These are phyloP conservation scores for Lithophane socia DNA, from an alignment of 2,888 invertebrate species.

Conservation along the genomic window DNA sequence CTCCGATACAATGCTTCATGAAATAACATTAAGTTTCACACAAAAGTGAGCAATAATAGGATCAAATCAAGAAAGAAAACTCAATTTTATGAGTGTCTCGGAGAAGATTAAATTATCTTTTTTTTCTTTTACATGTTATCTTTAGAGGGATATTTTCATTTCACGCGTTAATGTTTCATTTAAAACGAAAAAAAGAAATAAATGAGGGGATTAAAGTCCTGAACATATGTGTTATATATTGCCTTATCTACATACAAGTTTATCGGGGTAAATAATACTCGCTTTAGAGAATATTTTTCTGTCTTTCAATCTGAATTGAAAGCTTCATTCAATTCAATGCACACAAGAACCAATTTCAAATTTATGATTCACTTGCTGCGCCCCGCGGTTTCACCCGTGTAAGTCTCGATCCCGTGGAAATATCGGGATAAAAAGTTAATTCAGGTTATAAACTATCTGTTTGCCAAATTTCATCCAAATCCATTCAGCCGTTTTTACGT, in stretches of 20 bases:
- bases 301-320: background rate
- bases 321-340: slow-evolving; percentile 1
- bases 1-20: slow-evolving; percentile 42
- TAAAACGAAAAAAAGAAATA: background rate
- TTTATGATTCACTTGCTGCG: no score
- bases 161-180: slow-evolving; percentile 7
- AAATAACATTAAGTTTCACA: slow-evolving; percentile 55
- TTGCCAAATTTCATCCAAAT: no score
- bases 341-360: slow-evolving; percentile 3
- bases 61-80: slow-evolving; percentile 60
- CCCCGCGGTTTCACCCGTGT: no score
- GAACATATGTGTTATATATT: background rate
- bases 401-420: no score
- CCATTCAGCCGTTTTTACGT: no score
- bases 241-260: background rate
- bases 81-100: slow-evolving; percentile 56
- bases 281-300: background rate
- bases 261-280: background rate
- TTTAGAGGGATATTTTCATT: slow-evolving; percentile 19
- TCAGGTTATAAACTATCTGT: no score
- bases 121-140: slow-evolving; percentile 27
- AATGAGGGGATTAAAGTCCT: slow-evolving; percentile 2
- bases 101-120: slow-evolving; percentile 50
- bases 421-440: no score
- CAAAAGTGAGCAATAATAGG: slow-evolving; percentile 48